Evolutionary conservation across 1,140 invertebrate genomes (phyloP), one percentile per base, ranked within the genome.

Genomic region (Drosophila lacertosa): DNA sequence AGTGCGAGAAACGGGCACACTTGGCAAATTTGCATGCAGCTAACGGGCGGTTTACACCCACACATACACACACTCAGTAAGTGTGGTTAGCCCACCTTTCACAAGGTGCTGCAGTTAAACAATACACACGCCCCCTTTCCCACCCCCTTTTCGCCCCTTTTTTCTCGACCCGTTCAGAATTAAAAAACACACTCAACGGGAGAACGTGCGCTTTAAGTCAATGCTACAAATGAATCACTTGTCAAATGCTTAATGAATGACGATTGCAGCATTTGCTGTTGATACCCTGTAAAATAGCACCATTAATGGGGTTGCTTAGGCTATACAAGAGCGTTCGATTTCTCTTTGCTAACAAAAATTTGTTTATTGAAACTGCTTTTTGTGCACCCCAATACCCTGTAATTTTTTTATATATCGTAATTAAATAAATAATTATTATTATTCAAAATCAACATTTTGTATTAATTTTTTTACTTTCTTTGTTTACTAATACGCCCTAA

Each of bases 151-250:
- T 16, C 18, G 11, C n/a, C 29, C 20, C 35, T 29, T 29, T 29
- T n/a, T 4, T 9, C 9, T 9, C n/a, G 5, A 22, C 9, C 11
- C 29, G 35, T 26, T 11, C 16, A 24, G 13, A 11, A 24, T 33
- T 35, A 39, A 44, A 26, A 29, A n/a, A n/a, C n/a, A 33, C 24
- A 57, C 33, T 55, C 59, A 50, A 51, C 29, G 26, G 26, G 9
- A 44, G 59, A 86, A 74, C 77, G 73, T 84, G 82, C 45, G 74
- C 74, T 62, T 81, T 75, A 81, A 86, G 53, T 77, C 73, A 86
- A 86, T 71, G 73, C 48, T 81, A 50, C 57, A 81, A 77, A 80
- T 86, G 82, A 86, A 66, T 86, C 81, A 86, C 55, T 62, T 65
- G 68, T 32, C 54, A 79, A 86, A 77, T 77, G 64, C 57, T 74